These are phyloP conservation scores for Dastarcus helophoroides DNA, from an alignment of 2,888 invertebrate genomes.

Conservation along the genomic window DNA sequence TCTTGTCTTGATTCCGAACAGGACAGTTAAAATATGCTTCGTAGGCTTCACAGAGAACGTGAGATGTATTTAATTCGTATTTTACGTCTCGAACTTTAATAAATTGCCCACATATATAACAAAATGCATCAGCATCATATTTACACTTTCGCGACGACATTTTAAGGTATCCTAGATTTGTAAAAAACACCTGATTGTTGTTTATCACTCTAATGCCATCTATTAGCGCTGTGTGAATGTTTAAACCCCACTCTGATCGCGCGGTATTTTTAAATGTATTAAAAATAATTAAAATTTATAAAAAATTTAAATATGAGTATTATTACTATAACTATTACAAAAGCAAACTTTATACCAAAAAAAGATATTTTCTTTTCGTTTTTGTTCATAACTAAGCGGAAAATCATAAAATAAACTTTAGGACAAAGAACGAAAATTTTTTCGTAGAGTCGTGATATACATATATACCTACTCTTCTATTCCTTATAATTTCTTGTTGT, in stretches of 20 bases:
- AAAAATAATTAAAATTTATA: constrained; percentile 6
- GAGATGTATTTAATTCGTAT: constrained; percentile 13
- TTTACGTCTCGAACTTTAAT: constrained; percentile 17
- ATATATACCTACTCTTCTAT: too few relatives aligned
- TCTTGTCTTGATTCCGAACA: constrained; percentile 17
- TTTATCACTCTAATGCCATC: constrained; percentile 1
- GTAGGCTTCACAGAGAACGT: constrained; percentile 23
- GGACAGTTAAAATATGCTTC: constrained; percentile 12
- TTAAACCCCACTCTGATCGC: constrained; percentile 1
- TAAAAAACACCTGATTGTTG: constrained; percentile 1
- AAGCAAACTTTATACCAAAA: constrained; percentile 6
- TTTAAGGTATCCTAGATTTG: neutral
- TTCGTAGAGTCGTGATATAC: constrained; percentile 1
- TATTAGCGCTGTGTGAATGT: neutral
- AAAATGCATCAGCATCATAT: constrained; percentile 8
- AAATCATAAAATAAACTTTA: constrained; percentile 9
- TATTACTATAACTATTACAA: constrained; percentile 5
- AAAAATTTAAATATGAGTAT: constrained; percentile 6
- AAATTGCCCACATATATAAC: constrained; percentile 14
- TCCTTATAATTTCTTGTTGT: too few relatives aligned
- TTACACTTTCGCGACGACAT: constrained; percentile 4
- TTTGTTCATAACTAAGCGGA: constrained; percentile 7
- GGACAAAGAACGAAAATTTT: constrained; percentile 7
- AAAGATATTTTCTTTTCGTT: constrained; percentile 6
- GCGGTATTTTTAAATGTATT: constrained; percentile 4